Base-by-base conservation (phyloP, 2,797 vertebrate species). In the Vireo griseus region DNA sequence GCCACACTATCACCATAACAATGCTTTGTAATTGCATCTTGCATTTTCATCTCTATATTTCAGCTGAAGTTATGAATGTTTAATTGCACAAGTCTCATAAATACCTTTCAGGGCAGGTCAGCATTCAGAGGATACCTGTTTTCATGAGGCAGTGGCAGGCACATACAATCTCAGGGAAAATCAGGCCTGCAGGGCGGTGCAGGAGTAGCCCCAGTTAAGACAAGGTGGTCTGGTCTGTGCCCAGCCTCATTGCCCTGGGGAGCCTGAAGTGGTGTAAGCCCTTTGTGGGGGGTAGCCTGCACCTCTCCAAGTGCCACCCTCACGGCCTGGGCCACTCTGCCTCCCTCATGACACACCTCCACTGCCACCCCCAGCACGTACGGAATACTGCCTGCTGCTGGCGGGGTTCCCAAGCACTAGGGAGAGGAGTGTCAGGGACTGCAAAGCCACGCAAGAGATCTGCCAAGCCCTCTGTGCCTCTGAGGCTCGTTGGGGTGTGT, bases 51-150 rank as follows among this genome's bases (percentile, higher is more conserved):
- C 63, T 94, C 68, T 71, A 0, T 66, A 66, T 90, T 86, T 88
- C 92, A 86, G 51, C 31, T 76, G 40, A 78, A 90, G 62, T 95
- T 90, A 88, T 59, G 74, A 82, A 86, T 45, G 37, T 63, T 90
- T 86, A 78, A 87, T 91, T 88, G 71, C 47, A 90, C n/a, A 68
- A 55, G 67, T 51, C 74, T 95, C 80, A 66, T 48, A 90, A 92
- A 86, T 76, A 84, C 40, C 37, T 92, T 81, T 75, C 14, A 20
- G 37, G 54, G 51, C n/a, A 79, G 29, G 68, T 50, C 9, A 3
- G 28, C 28, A 31, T 79, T 87, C 57, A 88, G 86, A 50, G 88
- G 6, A 42, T 62, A 63, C 12, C 17, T 2, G 5, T 77, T 95
- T 88, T 33, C 40, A 42, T 26, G 44, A 76, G 10, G 19, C 2